Percentiles rank a stretch among this genome's conserved stretches.
Conservation (phyloP, 2,113 vertebrate genomes). For the Tricholaema leucomelas region DNA sequence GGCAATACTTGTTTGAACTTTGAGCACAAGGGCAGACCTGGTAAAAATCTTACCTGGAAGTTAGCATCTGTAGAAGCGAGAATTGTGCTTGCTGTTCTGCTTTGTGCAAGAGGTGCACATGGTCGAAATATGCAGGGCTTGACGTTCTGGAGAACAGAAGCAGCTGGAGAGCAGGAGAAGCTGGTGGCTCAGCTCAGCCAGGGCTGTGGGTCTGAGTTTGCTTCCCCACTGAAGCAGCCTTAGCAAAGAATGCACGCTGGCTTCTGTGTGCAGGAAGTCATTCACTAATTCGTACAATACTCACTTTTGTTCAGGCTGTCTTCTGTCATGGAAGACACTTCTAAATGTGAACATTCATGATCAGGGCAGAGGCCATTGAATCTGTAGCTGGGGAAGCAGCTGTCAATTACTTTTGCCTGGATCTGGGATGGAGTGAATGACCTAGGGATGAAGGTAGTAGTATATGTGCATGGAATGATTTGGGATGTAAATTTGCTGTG, state of each 20-base stretch:
- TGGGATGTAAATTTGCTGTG: not conserved
- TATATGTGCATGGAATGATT: not conserved
- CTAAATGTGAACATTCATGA: not conserved
- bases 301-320: not conserved
- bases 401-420: accelerated
- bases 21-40: not conserved
- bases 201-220: not conserved
- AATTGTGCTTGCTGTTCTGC: not conserved
- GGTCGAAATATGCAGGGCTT: not conserved
- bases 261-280: not conserved
- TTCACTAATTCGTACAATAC: not conserved
- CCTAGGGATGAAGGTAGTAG: not conserved
- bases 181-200: accelerated
- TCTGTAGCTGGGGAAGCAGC: not conserved
- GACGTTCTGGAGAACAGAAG: not conserved
- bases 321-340: not conserved
- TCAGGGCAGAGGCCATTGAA: not conserved
- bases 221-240: not conserved
- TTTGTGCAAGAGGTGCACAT: not conserved
- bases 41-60: not conserved
- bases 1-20: not conserved
- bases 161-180: not conserved
- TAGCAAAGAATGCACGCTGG: accelerated
- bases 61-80: not conserved
- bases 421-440: not conserved